These are phyloP conservation scores for Cervus canadensis DNA, from an alignment of 2,113 vertebrate species.

Conservation along the genomic window DNA sequence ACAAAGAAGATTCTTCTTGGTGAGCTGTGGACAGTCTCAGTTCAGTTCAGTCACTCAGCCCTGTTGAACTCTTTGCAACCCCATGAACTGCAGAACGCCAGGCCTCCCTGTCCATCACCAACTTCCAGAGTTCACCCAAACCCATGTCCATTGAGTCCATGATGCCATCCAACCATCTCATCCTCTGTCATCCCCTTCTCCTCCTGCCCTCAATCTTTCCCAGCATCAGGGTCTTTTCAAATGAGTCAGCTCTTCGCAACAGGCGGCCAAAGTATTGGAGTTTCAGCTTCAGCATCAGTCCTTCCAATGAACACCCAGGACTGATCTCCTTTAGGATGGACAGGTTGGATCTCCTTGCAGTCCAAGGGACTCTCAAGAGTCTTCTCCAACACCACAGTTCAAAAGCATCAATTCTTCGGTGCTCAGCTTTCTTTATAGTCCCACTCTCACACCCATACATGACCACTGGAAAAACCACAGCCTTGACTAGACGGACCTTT, in stretches of 20 bases:
- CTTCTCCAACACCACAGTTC: background rate
- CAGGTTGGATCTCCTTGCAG: background rate
- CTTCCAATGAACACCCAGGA: background rate
- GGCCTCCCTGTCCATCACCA: background rate
- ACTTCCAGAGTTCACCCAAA: background rate
- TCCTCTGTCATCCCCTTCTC: background rate
- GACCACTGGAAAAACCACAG: background rate
- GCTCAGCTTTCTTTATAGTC: background rate
- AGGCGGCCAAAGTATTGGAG: background rate
- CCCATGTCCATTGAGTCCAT: background rate
- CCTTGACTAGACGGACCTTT: background rate
- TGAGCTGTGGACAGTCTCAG: background rate
- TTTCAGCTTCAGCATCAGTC: background rate
- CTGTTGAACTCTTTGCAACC: fast-evolving
- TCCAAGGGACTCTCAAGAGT: background rate
- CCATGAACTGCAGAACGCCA: fast-evolving
- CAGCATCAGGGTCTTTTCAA: background rate
- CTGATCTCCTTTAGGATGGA: background rate
- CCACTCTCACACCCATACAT: background rate
- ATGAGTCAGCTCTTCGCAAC: background rate
- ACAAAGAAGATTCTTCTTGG: background rate
- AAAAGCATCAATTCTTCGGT: background rate
- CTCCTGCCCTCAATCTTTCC: background rate
- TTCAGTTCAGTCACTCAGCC: background rate
- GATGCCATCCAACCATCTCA: background rate